phyloP scores from a whole-genome alignment of 2,888 invertebrate genomes.

The Caenorhabditis angaria region DNA sequence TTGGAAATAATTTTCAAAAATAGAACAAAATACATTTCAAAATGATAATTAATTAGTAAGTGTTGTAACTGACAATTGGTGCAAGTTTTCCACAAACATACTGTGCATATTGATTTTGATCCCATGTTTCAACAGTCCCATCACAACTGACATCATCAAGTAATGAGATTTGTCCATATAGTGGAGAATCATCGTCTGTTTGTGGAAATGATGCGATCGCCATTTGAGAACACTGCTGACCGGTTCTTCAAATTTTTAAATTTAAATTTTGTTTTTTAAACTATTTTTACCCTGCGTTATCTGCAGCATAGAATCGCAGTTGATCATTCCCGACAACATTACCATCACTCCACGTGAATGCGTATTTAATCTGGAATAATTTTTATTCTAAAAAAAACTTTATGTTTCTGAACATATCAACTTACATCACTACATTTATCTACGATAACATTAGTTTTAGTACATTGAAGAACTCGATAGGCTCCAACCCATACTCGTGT shows the following conservation, averaged over 20 bases:
- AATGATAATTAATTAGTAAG: slow-evolving; percentile 21
- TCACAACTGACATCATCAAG: not conserved
- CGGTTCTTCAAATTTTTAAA: not conserved
- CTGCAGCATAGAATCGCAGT: not conserved
- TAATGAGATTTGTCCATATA: not conserved
- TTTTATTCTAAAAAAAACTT: too few species aligned
- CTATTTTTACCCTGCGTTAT: not conserved
- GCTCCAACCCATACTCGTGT: not conserved
- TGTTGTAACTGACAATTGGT: slow-evolving; percentile 48
- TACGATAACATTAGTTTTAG: not conserved
- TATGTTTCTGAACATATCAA: too few species aligned
- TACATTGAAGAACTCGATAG: not conserved
- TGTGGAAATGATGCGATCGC: not conserved
- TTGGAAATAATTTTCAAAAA: slow-evolving; percentile 34
- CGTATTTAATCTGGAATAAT: not conserved
- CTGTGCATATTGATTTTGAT: not conserved
- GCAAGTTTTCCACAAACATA: slow-evolving; percentile 1
- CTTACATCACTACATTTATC: not conserved
- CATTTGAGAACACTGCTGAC: not conserved
- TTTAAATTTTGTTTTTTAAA: too few species aligned
- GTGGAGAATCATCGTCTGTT: not conserved
- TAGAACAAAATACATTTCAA: slow-evolving; percentile 9
- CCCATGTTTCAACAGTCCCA: not conserved
- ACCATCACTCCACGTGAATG: not conserved
- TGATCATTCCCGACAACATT: not conserved